phyloP scores from a whole-genome alignment of 92 coral and sea anemone genomes.

The Phenganax subtilis region DNA sequence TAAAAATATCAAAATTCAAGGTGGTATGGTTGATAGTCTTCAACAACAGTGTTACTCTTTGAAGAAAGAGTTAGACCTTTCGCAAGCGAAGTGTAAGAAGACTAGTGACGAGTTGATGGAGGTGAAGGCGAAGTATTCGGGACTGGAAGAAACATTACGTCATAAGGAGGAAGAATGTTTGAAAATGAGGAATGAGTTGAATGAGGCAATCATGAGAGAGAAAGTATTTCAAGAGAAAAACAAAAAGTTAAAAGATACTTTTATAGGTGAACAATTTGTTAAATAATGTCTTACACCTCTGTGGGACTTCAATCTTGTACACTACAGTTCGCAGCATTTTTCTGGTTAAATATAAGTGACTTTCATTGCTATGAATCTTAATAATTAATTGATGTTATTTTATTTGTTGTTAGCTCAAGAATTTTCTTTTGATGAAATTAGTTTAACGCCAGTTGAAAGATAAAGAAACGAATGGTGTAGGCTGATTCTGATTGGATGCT shows the following conservation, averaged over 20 bases:
- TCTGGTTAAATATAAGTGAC: too few relatives aligned
- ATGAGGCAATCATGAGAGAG: slow-evolving; percentile 70
- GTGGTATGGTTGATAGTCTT: slow-evolving; percentile 84
- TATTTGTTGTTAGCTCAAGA: slow-evolving; percentile 3
- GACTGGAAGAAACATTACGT: slow-evolving; percentile 63
- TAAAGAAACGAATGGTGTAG: neutral
- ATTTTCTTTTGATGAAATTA: slow-evolving; percentile 10
- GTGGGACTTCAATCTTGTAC: too few relatives aligned
- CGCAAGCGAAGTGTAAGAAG: slow-evolving; percentile 60
- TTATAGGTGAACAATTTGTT: slow-evolving; percentile 57
- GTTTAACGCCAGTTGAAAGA: slow-evolving; percentile 37
- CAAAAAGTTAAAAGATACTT: slow-evolving; percentile 57
- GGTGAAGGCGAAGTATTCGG: slow-evolving; percentile 58
- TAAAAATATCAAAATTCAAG: slow-evolving; percentile 77
- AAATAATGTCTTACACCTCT: neutral
- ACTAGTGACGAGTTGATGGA: slow-evolving; percentile 65
- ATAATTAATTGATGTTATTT: neutral
- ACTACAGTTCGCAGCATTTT: too few relatives aligned
- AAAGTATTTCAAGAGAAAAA: slow-evolving; percentile 66
- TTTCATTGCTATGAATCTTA: too few relatives aligned
- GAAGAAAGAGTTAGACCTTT: slow-evolving; percentile 72
- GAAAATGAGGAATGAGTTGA: slow-evolving; percentile 60
- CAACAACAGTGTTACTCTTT: slow-evolving; percentile 88
- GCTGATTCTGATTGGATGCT: too few relatives aligned
- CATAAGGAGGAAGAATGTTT: slow-evolving; percentile 60